Conservation (phyloP, 2,888 invertebrate species). For the Ganaspis brasiliensis region DNA sequence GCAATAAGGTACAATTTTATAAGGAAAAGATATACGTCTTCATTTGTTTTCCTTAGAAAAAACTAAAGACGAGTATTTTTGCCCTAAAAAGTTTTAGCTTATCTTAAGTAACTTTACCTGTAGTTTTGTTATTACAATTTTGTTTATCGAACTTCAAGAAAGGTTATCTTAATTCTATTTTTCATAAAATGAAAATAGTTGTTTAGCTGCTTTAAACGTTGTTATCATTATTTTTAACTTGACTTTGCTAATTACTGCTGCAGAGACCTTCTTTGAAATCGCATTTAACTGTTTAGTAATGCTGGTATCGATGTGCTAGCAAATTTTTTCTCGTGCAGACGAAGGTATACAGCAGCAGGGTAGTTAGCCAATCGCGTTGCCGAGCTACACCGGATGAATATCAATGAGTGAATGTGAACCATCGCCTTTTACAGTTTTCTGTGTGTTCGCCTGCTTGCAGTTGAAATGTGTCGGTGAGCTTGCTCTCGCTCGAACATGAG, state of each 20-base stretch:
- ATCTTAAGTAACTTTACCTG: no score
- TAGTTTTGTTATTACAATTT: no score
- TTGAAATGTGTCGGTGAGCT: constrained; percentile 40
- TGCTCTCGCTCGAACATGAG: constrained; percentile 26
- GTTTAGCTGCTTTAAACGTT: no score
- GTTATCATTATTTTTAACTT: constrained; percentile 47
- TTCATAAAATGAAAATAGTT: no score
- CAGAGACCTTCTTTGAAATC: constrained; percentile 12
- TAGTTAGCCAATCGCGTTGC: constrained; percentile 78
- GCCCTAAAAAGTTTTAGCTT: no score
- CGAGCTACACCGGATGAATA: constrained; percentile 76
- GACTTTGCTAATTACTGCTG: not conserved
- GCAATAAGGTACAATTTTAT: no score
- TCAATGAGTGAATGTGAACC: constrained; percentile 75
- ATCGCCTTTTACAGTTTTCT: constrained; percentile 75
- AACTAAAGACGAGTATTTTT: no score
- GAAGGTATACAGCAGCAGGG: constrained; percentile 65
- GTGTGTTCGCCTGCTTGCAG: constrained; percentile 52
- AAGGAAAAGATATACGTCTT: no score
- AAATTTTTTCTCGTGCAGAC: constrained; percentile 24
- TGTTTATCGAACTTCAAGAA: no score
- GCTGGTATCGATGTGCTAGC: constrained; percentile 9
- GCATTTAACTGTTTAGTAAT: constrained; percentile 31
- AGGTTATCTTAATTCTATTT: no score
- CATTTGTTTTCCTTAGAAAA: no score